Conservation (phyloP, 2,113 vertebrate genomes). For the Cyphomyrus plagiostoma region DNA sequence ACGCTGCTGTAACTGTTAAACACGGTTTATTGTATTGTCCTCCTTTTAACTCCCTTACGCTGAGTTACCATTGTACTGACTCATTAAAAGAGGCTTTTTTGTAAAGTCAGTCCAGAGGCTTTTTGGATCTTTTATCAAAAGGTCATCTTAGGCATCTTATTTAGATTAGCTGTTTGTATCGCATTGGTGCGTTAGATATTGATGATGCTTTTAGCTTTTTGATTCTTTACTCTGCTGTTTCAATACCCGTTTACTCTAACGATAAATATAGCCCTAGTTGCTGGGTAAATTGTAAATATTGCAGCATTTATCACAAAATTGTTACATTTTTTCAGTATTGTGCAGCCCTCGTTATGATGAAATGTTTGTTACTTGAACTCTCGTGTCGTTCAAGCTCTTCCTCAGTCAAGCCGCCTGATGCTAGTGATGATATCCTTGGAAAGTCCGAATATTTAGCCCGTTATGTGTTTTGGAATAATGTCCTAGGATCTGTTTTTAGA, state of each 20-base stretch:
- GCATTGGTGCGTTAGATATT: not conserved
- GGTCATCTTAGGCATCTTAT: not conserved
- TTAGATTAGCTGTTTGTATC: not conserved
- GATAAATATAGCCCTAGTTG: not conserved
- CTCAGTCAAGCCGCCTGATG: not conserved
- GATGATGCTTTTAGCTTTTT: not conserved
- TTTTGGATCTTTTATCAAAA: not conserved
- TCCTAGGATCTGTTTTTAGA: not conserved
- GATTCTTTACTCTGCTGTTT: not conserved
- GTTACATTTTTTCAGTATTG: not conserved
- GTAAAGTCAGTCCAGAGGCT: too few relatives aligned
- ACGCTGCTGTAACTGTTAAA: not conserved
- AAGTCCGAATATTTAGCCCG: slow-evolving; percentile 6
- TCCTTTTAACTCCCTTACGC: too few relatives aligned
- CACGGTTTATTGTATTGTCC: not conserved
- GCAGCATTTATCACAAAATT: not conserved
- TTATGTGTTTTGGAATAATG: not conserved
- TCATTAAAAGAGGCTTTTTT: not conserved
- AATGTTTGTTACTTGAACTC: slow-evolving; percentile 24
- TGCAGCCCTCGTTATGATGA: slow-evolving; percentile 15
- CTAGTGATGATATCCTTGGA: slow-evolving; percentile 33
- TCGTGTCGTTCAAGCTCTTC: slow-evolving; percentile 38
- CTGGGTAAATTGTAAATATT: not conserved
- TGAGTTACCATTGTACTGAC: not conserved
- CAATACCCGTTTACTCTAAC: not conserved